Evolutionary conservation across 1,140 invertebrate genomes (phyloP).

Genomic region (Drosophila mauritiana): DNA sequence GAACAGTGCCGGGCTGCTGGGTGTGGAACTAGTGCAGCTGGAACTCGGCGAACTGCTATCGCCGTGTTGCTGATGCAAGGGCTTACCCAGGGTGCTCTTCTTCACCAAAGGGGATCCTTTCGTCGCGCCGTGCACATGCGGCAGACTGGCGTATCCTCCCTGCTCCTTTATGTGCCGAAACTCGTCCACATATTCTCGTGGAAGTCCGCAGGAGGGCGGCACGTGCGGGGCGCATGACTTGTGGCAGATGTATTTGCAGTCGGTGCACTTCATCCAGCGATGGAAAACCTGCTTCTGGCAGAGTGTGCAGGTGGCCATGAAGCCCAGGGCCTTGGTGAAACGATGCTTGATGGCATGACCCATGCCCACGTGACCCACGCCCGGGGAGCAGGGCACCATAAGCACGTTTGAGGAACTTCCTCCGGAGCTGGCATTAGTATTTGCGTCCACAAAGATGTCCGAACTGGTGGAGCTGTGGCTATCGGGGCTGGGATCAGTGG

Average conservation of each 20-base stretch:
- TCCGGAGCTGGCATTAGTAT: constrained; percentile 63
- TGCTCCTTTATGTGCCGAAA: constrained; percentile 88
- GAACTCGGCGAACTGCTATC: constrained; percentile 97
- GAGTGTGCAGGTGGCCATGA: constrained; percentile 95
- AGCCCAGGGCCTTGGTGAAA: constrained; percentile 94
- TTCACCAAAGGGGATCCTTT: constrained; percentile 85
- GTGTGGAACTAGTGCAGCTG: constrained; percentile 98
- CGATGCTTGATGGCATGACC: constrained; percentile 96
- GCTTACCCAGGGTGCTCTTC: constrained; percentile 52
- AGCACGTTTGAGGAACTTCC: constrained; percentile 82
- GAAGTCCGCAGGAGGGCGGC: constrained; percentile 95
- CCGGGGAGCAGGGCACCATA: constrained; percentile 90
- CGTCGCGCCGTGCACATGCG: constrained; percentile 30
- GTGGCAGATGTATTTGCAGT: constrained; percentile 97
- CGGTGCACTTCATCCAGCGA: constrained; percentile 93
- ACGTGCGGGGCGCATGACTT: constrained; percentile 96
- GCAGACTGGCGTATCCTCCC: constrained; percentile 83
- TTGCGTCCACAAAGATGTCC: constrained; percentile 85
- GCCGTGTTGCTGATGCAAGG: constrained; percentile 84
- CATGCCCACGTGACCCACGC: constrained; percentile 91
- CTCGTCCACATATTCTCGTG: constrained; percentile 92
- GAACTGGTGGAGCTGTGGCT: constrained; percentile 84
- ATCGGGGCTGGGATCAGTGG: constrained; percentile 88
- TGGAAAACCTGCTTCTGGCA: constrained; percentile 97
- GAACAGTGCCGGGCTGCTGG: constrained; percentile 95